Evolutionary conservation across 2,797 vertebrate species (phyloP), one percentile per base, ranked within the genome.

Genomic region (Orientallactaga sibirica): DNA sequence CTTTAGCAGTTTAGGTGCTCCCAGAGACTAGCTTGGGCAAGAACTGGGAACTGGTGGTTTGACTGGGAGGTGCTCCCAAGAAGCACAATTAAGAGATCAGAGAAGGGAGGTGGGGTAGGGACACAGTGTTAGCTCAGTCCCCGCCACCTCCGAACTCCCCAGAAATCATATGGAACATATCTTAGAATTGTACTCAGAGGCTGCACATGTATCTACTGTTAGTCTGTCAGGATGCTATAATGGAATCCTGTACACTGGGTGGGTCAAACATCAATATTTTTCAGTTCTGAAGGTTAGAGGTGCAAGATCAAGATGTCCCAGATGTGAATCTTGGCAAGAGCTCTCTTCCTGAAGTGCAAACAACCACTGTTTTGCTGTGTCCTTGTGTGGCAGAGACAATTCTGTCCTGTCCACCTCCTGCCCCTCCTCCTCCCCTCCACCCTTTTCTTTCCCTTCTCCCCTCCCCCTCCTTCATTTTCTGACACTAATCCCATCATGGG

Each of bases 1-100:
- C 55, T 6, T 7, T 76, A 25, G 58, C 33, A 68, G 19, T 67
- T 62, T 52, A 77, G 25, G 18, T 62, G n/a, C 18, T 29, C 82
- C 81, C 20, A 83, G 83, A 94, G 93, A 84, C 20, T 75, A 82
- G 33, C 43, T 48, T 52, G 66, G 62, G 43, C 75, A 85, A 43
- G 43, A 14, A 75, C 82, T 76, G 25, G 52, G 43, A 11, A 1
- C 7, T 25, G 20, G n/a, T 88, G 62, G 24, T 92, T 84, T 90
- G 67, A 84, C n/a, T 43, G 20, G 29, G 24, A 68, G 14, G 68
- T n/a, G 55, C 75, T 41, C 24, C 27, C 62, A 64, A 43, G 33
- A 92, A 92, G 52, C 25, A 25, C 20, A 86, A 10, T 3, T 2
- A 89, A 12, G 15, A 48, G 67, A 58, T 67, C 14, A 19, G 55